Evolutionary conservation across 2,113 vertebrate genomes (phyloP), one percentile per base, ranked within the genome.

Genomic region (Neolamprologus sp.): DNA sequence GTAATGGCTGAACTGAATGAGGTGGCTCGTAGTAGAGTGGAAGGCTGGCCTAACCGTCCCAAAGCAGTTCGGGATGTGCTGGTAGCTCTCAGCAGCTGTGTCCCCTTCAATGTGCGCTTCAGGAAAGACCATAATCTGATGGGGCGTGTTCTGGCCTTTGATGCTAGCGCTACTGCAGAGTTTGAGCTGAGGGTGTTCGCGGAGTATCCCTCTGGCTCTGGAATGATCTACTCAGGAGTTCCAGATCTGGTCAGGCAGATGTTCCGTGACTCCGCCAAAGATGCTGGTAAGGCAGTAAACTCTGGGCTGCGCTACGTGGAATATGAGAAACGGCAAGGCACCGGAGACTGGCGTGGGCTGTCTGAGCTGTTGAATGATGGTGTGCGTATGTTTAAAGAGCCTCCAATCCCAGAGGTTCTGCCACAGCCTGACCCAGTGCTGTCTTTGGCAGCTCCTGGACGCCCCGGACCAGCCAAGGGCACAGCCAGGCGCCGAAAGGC

Each of bases 21-120:
- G 82, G 97, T 97, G 80, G 93, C 97, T 82, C 96, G 98, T 1
- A 97, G 95, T 87, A 91, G 96, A 4, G 94, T 97, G 0, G 98
- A 98, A 42, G 98, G 97, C 75, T 98, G 98, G 98, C 97, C 97
- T 0, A 97, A 96, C 71, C 97, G 97, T 9, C 97, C 98, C 63
- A 97, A 97, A 89, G 94, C 95, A 0, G 97, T 98, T 16, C 95
- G 98, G 2, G 98, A 98, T 7, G 96, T 97, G 7, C 96, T 98
- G 1, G 60, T 96, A 11, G 93, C 97, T 0, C 95, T 98, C 13
- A 97, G 97, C 3, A 95, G 94, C 90, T 98, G 97, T 1, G 95
- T 97, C 23, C 98, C 98, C 11, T 98, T 98, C 80, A 97, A 97
- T 0, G 97, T 98, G 17, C 97, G 98, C 85, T 98, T 98, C 95